A percentile compares a stretch with the other conserved stretches of the same genome.
These are phyloP conservation scores for Dinocampus coccinellae DNA, from an alignment of 2,888 invertebrate genomes.

Conservation along the genomic window DNA sequence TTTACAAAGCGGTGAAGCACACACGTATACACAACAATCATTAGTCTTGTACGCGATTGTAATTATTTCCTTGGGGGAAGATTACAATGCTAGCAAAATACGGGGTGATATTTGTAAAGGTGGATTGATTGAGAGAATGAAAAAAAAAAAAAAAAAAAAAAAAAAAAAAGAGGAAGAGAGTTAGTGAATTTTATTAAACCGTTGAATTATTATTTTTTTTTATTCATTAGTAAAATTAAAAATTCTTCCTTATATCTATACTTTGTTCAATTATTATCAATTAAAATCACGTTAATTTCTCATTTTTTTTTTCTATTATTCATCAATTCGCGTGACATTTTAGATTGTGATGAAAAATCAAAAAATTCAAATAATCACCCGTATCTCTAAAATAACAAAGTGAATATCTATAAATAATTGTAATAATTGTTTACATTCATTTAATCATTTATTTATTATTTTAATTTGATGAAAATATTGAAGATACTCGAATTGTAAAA, in stretches of 20 bases:
- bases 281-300: neutral
- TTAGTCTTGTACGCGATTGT: slow-evolving; percentile 48
- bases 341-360: neutral
- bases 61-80: slow-evolving; percentile 55
- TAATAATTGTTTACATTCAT: no score
- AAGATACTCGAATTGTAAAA: slow-evolving; percentile 51
- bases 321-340: neutral
- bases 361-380: neutral
- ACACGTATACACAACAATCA: slow-evolving; percentile 50
- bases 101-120: slow-evolving; percentile 3
- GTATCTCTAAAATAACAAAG: no score
- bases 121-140: slow-evolving; percentile 16
- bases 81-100: slow-evolving; percentile 50
- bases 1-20: slow-evolving; percentile 63
- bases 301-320: neutral
- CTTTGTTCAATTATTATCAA: neutral
- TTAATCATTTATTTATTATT: slow-evolving; percentile 11
- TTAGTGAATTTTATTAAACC: neutral
- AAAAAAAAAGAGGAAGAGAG: neutral
- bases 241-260: neutral
- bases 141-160: neutral
- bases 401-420: no score
- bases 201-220: neutral
- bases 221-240: neutral
- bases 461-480: neutral